Evolutionary conservation across 2,113 vertebrate genomes (phyloP).

Genomic region (Cynocephalus volans): DNA sequence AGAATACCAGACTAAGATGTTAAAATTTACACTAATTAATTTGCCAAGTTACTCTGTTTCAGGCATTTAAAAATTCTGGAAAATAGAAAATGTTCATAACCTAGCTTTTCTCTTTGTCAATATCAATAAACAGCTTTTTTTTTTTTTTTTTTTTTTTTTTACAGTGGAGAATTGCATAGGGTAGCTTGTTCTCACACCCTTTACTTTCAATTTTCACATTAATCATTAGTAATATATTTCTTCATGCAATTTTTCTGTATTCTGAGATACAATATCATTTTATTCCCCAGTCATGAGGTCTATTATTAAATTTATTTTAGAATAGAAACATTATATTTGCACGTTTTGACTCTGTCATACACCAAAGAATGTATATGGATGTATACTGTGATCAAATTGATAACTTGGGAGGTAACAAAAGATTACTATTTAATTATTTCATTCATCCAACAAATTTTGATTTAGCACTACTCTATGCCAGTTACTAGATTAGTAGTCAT

Average conservation of each 20-base stretch:
- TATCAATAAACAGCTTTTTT: neutral
- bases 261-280: neutral
- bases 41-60: neutral
- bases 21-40: neutral
- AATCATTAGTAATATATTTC: neutral
- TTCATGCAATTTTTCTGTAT: neutral
- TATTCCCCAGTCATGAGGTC: neutral
- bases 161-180: neutral
- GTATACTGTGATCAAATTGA: neutral
- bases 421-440: neutral
- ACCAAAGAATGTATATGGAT: neutral
- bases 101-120: neutral
- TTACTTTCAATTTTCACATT: neutral
- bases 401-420: neutral
- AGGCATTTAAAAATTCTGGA: neutral
- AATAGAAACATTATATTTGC: neutral
- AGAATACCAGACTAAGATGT: neutral
- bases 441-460: neutral
- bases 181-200: fast-evolving
- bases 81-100: neutral
- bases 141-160: neutral
- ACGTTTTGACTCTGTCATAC: neutral
- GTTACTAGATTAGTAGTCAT: neutral
- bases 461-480: neutral
- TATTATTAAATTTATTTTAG: neutral